A percentile compares a stretch with the other conserved stretches of the same genome.
These are phyloP conservation scores for Sipha flava DNA, from an alignment of 1,140 invertebrate genomes.

Conservation along the genomic window DNA sequence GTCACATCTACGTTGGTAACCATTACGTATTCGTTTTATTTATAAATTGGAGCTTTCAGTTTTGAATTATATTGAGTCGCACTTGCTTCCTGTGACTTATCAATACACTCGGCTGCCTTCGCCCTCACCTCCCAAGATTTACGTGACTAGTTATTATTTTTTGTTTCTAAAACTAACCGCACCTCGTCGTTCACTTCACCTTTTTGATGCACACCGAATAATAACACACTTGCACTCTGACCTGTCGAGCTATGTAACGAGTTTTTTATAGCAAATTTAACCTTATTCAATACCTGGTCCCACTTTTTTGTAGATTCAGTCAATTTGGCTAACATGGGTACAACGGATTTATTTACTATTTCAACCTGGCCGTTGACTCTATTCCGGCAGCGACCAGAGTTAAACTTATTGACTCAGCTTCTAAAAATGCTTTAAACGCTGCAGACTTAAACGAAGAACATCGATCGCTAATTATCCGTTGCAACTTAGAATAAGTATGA, in stretches of 20 bases:
- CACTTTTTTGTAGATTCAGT: slow-evolving; percentile 13
- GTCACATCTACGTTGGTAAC: not conserved
- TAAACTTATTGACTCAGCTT: not conserved
- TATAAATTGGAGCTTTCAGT: not conserved
- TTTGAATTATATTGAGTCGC: not conserved
- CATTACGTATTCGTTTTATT: not conserved
- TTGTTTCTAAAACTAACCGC: not conserved
- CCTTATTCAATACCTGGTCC: not conserved
- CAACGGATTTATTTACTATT: not conserved
- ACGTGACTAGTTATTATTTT: no score
- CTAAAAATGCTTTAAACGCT: not conserved
- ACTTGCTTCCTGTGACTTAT: not conserved
- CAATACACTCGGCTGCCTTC: not conserved
- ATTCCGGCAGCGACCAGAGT: not conserved
- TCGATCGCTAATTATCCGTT: not conserved
- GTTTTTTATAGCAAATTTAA: slow-evolving; percentile 34
- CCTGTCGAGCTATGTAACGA: not conserved
- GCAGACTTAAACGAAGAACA: not conserved
- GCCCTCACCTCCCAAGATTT: not conserved
- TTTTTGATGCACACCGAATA: not conserved
- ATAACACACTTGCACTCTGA: not conserved
- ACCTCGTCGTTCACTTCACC: not conserved
- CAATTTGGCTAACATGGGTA: not conserved
- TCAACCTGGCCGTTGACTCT: not conserved
- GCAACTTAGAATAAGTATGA: not conserved